These are phyloP conservation scores for Oasisia sp. DNA, from an alignment of 2,888 invertebrate species.

Conservation along the genomic window DNA sequence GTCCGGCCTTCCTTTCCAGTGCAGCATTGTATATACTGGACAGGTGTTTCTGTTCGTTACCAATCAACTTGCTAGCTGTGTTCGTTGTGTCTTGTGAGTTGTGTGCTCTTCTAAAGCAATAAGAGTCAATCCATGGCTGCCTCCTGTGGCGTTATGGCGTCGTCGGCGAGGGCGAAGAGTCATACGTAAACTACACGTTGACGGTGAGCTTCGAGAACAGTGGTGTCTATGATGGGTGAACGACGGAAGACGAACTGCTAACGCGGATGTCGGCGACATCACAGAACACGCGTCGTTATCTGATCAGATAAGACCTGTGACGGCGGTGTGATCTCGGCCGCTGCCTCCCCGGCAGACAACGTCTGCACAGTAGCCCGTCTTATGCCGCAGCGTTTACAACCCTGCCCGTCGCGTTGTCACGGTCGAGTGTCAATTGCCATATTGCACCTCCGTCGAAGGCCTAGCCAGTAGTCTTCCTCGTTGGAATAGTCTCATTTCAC, in stretches of 20 bases:
- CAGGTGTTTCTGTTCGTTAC: neutral
- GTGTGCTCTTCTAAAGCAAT: neutral
- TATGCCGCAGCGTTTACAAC: neutral
- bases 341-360: neutral
- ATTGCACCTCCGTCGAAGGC: neutral
- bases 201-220: neutral
- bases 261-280: neutral
- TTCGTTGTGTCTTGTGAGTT: neutral
- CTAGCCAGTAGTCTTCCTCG: neutral
- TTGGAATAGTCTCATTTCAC: neutral
- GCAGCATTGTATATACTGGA: too few relatives aligned
- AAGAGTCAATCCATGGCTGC: neutral
- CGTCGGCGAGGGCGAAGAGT: too few relatives aligned
- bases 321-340: neutral
- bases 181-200: neutral
- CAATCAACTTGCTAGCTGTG: neutral
- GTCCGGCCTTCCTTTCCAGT: too few relatives aligned
- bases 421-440: conserved; percentile 6
- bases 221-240: neutral
- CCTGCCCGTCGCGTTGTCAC: neutral
- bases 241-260: neutral
- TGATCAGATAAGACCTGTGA: conserved; percentile 4
- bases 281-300: neutral
- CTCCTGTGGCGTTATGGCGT: neutral
- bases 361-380: neutral